Evolutionary conservation across 1,140 invertebrate species (phyloP), one percentile per base, ranked within the genome.

Genomic region (Neodiprion virginianus): DNA sequence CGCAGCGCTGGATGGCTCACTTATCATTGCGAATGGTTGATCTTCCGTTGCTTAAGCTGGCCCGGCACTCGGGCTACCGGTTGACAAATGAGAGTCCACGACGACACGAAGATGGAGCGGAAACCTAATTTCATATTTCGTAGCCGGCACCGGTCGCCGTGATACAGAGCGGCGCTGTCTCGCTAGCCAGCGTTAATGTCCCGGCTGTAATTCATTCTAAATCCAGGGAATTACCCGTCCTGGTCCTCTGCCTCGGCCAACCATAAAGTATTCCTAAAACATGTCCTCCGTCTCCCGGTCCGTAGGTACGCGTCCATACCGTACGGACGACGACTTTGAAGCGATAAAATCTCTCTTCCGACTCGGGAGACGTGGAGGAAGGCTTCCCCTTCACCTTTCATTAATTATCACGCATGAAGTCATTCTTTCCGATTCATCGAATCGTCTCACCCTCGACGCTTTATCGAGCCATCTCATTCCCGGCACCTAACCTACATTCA

Each of bases 131-230:
- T 61, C 53, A 61, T 61, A 61, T 61, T 61, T 61, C 53, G 53
- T 61, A 61, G 53, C 53, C 53, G 4, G 53, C 53, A 61, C 11
- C 53, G n/a, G 53, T 17, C 11, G 11, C 8, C 11, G 53, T 8
- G 53, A 61, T 61, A 17, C 53, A 61, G 53, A 61, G 53, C 11
- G n/a, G 53, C 53, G 53, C 53, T 61, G 53, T 61, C 53, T 40
- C 53, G 53, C 53, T 61, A 12, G 53, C 53, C 11, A 66, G 71
- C 73, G 76, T 79, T 82, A 80, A 82, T 81, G 80, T 78, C 75
- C 69, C 80, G 80, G 80, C 53, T 61, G 53, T 82, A 82, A 82
- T 82, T 82, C 81, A 82, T 82, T 82, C 80, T 82, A 82, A 82
- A 82, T 82, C 76, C 78, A 73, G 79, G 78, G 76, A 76, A 82